Evolutionary conservation across 2,888 invertebrate species (phyloP).

Genomic region (Cataglyphis altisquamis): DNA sequence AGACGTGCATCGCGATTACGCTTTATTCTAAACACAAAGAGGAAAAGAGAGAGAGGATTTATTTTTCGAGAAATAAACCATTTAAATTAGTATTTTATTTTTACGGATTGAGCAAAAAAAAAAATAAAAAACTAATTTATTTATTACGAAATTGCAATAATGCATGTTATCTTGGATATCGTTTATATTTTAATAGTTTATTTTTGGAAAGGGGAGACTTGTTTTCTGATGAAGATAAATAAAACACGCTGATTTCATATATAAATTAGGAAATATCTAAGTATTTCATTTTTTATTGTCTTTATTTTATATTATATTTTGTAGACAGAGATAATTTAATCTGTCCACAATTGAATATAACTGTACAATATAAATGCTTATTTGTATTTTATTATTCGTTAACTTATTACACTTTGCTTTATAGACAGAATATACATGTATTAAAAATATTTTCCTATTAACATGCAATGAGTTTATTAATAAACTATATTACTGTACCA

Average conservation of each 20-base stretch:
- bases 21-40: constrained; percentile 11
- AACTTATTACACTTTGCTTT: not conserved
- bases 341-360: not conserved
- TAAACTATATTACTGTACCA: constrained; percentile 26
- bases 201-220: not conserved
- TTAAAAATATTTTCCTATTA: constrained; percentile 9
- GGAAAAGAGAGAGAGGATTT: not conserved
- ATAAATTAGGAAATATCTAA: not conserved
- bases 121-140: not conserved
- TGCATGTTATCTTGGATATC: not conserved
- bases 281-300: constrained; percentile 1
- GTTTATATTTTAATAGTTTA: not conserved
- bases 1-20: constrained; percentile 16
- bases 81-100: not conserved
- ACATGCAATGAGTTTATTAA: constrained; percentile 1
- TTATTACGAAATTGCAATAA: not conserved
- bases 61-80: not conserved
- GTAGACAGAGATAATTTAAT: constrained; percentile 1
- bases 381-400: constrained; percentile 20
- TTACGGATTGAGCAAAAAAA: not conserved
- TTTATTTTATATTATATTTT: constrained; percentile 19
- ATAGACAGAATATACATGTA: constrained; percentile 1
- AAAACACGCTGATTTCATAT: not conserved
- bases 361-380: constrained; percentile 35
- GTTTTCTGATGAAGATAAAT: not conserved